A percentile compares a stretch with the other conserved stretches of the same genome.
Evolutionary conservation across 2,797 vertebrate genomes (phyloP).

Genomic region (Phataginus tetradactyla): DNA sequence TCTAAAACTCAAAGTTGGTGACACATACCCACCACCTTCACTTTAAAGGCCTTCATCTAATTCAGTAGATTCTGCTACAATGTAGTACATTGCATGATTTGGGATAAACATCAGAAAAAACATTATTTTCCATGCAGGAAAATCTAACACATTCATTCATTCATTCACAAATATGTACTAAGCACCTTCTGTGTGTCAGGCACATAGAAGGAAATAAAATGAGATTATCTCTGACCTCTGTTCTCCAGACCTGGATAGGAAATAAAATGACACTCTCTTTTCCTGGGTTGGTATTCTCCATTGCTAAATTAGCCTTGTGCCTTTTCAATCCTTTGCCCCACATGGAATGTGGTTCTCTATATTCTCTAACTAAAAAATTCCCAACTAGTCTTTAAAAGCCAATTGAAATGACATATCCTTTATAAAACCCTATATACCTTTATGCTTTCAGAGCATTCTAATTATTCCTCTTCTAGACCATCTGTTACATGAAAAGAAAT

Average conservation of each 20-base stretch:
- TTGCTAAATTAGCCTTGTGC: not conserved
- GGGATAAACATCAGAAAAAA: not conserved
- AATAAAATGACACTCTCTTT: constrained; percentile 19
- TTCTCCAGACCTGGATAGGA: not conserved
- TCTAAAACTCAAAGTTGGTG: constrained; percentile 11
- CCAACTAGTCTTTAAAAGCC: not conserved
- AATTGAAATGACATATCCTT: constrained; percentile 3
- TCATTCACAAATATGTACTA: constrained; percentile 33
- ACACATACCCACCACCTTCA: not conserved
- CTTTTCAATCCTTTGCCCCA: constrained; percentile 15
- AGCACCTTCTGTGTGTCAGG: not conserved
- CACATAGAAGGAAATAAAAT: constrained; percentile 30
- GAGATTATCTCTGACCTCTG: not conserved
- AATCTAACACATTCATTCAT: not conserved
- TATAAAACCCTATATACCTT: constrained; percentile 18
- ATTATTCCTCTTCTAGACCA: not conserved
- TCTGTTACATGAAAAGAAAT: constrained; percentile 13
- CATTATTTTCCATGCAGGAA: not conserved
- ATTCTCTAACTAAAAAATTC: constrained; percentile 16
- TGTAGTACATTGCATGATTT: not conserved
- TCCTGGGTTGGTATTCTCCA: not conserved
- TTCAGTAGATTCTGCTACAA: not conserved
- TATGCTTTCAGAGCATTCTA: constrained; percentile 1
- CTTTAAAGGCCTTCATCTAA: not conserved
- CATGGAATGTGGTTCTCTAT: not conserved